Conservation (phyloP, 2,888 invertebrate genomes). For the Ypsolopha scabrella region DNA sequence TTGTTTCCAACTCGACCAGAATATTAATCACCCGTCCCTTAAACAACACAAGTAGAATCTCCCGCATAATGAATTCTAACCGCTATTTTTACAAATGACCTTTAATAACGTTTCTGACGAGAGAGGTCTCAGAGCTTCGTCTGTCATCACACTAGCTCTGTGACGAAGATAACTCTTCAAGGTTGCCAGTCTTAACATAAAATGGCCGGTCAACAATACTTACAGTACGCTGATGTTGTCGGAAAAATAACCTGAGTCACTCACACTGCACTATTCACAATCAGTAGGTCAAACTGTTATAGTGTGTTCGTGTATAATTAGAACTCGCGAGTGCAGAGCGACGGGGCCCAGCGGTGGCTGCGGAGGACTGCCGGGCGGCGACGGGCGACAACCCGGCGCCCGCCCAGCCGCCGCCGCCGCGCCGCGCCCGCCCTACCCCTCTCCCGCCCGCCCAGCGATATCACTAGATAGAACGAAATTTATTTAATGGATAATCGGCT, state of each 20-base stretch:
- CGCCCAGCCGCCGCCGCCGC: constrained; percentile 27
- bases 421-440: constrained; percentile 29
- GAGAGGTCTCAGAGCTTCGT: constrained; percentile 8
- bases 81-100: constrained; percentile 22
- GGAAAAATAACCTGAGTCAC: constrained; percentile 17
- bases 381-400: constrained; percentile 49
- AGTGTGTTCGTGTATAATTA: constrained; percentile 48
- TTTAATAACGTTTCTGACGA: constrained; percentile 14
- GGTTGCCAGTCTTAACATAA: constrained; percentile 48
- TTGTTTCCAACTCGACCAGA: constrained; percentile 33
- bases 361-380: constrained; percentile 26
- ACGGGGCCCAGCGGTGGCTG: constrained; percentile 40
- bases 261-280: constrained; percentile 52
- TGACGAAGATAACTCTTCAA: constrained; percentile 36
- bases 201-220: constrained; percentile 57
- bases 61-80: constrained; percentile 22
- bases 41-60: constrained; percentile 27
- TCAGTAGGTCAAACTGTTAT: constrained; percentile 44
- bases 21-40: constrained; percentile 33
- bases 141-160: neutral
- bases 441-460: constrained; percentile 28
- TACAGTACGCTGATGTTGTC: constrained; percentile 18
- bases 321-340: constrained; percentile 32
- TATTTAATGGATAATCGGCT: constrained; percentile 62
- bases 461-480: constrained; percentile 41